Base-by-base conservation (phyloP, 2,888 invertebrate genomes). In the Dimorphilus gyrociliatus region DNA sequence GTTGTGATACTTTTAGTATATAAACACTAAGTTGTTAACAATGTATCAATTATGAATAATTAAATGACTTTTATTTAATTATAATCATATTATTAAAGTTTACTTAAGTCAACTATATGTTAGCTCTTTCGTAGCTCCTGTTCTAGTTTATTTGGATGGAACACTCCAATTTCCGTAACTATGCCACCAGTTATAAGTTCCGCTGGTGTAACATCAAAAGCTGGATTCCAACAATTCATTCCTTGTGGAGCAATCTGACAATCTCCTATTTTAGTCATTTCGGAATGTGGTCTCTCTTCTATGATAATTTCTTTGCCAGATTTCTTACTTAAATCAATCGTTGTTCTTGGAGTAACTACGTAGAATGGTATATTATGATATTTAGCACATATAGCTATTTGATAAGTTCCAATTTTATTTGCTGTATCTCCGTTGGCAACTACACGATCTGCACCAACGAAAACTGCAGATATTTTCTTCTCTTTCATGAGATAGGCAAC, bases 391-490 rank as follows among this genome's bases (percentile, higher is more conserved):
- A 94, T 79, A 0, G 92, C 88, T 53, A 94, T 78, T 69, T 60
- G 57, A 44, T 62, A 66, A 3, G 66, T 66, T 48, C 90, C 94
- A 54, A 94, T 90, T 72, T 97, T 97, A 61, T 97, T 97, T 1
- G 94, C 94, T 0, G 92, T 92, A 60, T 99, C 94, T 1, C 97
- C 97, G 63, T 97, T 97, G 2, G 78, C 75, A 10, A 82, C 85
- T 19, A 88, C 85, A 57, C 94, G 72, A 60, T 97, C 97, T 27
- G 94, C 94, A 13, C 94, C 97, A 14, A 92, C 88, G n/a, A 94
- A 76, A 5, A 97, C 84, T 1, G 86, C 90, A 19, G 76, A 74
- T 35, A 97, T 77, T 41, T 74, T 73, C 52, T 77, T 73, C 10
- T 73, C 70, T 44, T 77, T 75, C 79, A 97, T 80, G 27, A 90